Percentiles rank a stretch among this genome's conserved stretches.
Evolutionary conservation across 1,140 invertebrate species (phyloP).

Genomic region (Pachyrhynchus sulphureomaculatus): DNA sequence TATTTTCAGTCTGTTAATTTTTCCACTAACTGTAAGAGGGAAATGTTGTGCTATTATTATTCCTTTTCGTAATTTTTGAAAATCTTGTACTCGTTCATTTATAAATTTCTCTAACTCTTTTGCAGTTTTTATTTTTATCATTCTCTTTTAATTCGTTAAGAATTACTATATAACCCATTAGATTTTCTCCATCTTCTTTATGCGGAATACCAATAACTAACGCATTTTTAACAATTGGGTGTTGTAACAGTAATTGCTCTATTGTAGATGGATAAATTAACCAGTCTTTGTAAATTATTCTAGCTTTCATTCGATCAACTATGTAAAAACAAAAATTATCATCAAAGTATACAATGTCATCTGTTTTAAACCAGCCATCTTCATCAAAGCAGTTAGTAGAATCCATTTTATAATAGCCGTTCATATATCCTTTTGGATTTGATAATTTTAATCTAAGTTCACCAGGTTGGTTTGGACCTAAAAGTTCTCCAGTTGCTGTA

Average conservation of each 20-base stretch:
- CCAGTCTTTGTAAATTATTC: slow-evolving; percentile 65
- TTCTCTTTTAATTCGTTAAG: slow-evolving; percentile 19
- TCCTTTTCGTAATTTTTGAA: slow-evolving; percentile 35
- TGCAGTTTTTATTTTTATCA: neutral
- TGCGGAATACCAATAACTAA: slow-evolving; percentile 70
- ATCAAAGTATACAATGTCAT: slow-evolving; percentile 70
- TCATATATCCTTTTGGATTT: slow-evolving; percentile 14
- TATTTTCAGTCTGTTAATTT: slow-evolving; percentile 18
- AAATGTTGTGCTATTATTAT: slow-evolving; percentile 35
- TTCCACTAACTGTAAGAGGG: slow-evolving; percentile 21
- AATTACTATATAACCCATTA: slow-evolving; percentile 65
- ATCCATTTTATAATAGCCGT: slow-evolving; percentile 30
- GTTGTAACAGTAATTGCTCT: slow-evolving; percentile 63
- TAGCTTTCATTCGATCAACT: slow-evolving; percentile 73
- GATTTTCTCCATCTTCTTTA: slow-evolving; percentile 61
- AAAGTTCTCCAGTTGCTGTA: slow-evolving; percentile 18
- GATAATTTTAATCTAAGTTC: slow-evolving; percentile 49
- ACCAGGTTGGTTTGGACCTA: slow-evolving; percentile 30
- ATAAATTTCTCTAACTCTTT: slow-evolving; percentile 34
- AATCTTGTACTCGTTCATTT: slow-evolving; percentile 35
- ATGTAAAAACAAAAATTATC: slow-evolving; percentile 65
- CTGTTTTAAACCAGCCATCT: slow-evolving; percentile 73
- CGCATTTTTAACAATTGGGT: slow-evolving; percentile 64
- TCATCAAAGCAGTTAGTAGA: slow-evolving; percentile 49
- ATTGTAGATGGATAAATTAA: slow-evolving; percentile 55